Conservation (phyloP, 2,888 invertebrate species). For the Crossocerus cetratus region DNA sequence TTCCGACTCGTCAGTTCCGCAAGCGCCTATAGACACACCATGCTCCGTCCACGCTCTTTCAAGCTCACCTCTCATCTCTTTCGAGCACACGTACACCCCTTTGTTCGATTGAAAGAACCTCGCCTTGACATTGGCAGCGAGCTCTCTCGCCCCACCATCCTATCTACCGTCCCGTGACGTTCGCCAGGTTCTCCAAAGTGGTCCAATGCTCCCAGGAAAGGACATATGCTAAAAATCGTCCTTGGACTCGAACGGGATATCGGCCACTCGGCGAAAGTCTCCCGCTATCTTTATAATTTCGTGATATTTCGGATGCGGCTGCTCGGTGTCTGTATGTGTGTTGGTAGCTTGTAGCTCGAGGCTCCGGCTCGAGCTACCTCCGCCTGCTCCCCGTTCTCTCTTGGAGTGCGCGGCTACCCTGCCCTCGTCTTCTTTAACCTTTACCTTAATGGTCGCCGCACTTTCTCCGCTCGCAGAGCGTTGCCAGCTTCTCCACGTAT, state of each 20-base stretch:
- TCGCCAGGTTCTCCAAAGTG: neutral
- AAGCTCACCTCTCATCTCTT: constrained; percentile 35
- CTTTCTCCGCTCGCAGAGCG: constrained; percentile 69
- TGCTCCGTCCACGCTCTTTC: constrained; percentile 49
- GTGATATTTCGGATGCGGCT: constrained; percentile 22
- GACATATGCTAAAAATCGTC: constrained; percentile 5
- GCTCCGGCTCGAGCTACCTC: constrained; percentile 9
- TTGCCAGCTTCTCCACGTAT: constrained; percentile 55
- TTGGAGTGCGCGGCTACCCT: neutral
- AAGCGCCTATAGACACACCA: constrained; percentile 61
- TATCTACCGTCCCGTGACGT: neutral
- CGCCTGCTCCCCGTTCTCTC: constrained; percentile 5
- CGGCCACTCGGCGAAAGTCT: constrained; percentile 31
- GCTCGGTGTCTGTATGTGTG: neutral
- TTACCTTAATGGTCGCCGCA: constrained; percentile 73
- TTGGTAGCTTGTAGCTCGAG: constrained; percentile 10
- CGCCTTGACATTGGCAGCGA: neutral
- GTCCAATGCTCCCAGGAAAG: constrained; percentile 10
- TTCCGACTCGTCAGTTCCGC: constrained; percentile 73
- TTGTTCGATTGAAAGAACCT: constrained; percentile 22
- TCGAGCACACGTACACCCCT: constrained; percentile 25
- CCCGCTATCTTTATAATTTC: constrained; percentile 17
- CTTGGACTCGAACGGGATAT: constrained; percentile 3
- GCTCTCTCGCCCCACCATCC: neutral
- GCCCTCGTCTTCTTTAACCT: constrained; percentile 69